Evolutionary conservation across 2,888 invertebrate genomes (phyloP), one percentile per base, ranked within the genome.

Genomic region (Oligia latruncula): DNA sequence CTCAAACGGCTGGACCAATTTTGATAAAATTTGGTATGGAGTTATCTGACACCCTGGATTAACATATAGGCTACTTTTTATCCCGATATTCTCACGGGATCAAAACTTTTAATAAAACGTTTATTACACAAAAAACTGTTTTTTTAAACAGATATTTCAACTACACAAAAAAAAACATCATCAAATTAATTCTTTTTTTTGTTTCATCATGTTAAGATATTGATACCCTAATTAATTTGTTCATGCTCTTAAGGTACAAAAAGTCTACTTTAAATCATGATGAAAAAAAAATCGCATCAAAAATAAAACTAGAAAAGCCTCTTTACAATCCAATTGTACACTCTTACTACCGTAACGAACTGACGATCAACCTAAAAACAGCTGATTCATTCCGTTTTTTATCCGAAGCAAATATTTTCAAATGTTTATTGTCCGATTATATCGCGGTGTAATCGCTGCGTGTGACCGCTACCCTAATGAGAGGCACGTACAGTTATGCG

Each of bases 401-500:
- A 75, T 80, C 15, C 67, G 73, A 64, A 55, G 71, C 49, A 76
- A 76, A 83, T 79, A 86, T 85, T 75, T 85, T 83, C 76, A 73
- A 77, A 81, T 82, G 71, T 87, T 83, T 83, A 79, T 66, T 70
- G 78, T 77, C 66, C 74, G 81, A 85, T 88, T 89, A 86, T 82
- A 86, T 84, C 72, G 72, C 76, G 66, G 64, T 20, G 82, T 84
- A 87, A 87, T 82, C 85, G 87, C 80, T 71, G 85, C 86, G 82
- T 83, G 82, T 81, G 83, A 82, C 89, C 87, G 89, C 87, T 86
- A 85, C 87, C 65, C 81, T 93, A 93, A 93, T 92, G 93, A 93
- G 88, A 87, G 87, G 90, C 93, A 92, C 93, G 93, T 92, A 91
- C 91, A 90, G 90, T 90, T 90, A 90, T 78, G 90, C 90, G 91